Percentiles rank a stretch among this genome's conserved stretches.
These are phyloP conservation scores for Thunnus thynnus DNA, from an alignment of 2,113 vertebrate genomes.

Conservation along the genomic window DNA sequence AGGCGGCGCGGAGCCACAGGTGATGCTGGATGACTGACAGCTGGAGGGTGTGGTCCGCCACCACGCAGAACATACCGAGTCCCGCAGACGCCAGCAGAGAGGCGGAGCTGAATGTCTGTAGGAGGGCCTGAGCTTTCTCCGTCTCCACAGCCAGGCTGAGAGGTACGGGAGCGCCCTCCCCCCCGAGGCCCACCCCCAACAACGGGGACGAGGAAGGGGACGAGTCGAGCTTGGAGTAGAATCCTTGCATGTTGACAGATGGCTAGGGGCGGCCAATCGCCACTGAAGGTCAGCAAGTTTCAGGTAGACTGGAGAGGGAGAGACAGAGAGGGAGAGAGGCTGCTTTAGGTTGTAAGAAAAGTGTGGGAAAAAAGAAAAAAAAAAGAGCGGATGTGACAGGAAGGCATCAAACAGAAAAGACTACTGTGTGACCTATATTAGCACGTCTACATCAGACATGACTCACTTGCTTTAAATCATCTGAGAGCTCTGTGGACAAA, in stretches of 20 bases:
- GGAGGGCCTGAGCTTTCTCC: conserved; percentile 91
- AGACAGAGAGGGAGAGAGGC: neutral
- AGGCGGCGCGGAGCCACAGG: conserved; percentile 90
- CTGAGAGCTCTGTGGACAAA: neutral
- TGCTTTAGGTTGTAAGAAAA: no score
- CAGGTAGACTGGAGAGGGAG: conserved; percentile 49
- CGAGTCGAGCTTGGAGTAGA: conserved; percentile 84
- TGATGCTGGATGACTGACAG: conserved; percentile 89
- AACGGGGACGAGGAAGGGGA: conserved; percentile 67
- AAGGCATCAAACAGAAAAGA: neutral
- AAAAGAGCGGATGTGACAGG: neutral
- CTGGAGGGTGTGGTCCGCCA: conserved; percentile 89
- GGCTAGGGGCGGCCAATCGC: conserved; percentile 44
- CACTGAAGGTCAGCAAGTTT: conserved; percentile 70
- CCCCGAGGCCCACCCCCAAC: conserved; percentile 53
- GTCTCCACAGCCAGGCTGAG: conserved; percentile 91
- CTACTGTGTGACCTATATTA: neutral
- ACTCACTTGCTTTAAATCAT: neutral
- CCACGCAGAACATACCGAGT: conserved; percentile 91
- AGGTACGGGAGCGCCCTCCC: conserved; percentile 58
- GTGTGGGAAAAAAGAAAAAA: no score
- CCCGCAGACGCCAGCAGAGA: conserved; percentile 91
- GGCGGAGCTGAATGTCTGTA: conserved; percentile 92
- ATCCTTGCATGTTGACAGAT: conserved; percentile 80
- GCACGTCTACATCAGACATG: neutral